A percentile compares a stretch with the other conserved stretches of the same genome.
These are phyloP conservation scores for Leiothrix lutea DNA, from an alignment of 2,113 vertebrate species.

Conservation along the genomic window DNA sequence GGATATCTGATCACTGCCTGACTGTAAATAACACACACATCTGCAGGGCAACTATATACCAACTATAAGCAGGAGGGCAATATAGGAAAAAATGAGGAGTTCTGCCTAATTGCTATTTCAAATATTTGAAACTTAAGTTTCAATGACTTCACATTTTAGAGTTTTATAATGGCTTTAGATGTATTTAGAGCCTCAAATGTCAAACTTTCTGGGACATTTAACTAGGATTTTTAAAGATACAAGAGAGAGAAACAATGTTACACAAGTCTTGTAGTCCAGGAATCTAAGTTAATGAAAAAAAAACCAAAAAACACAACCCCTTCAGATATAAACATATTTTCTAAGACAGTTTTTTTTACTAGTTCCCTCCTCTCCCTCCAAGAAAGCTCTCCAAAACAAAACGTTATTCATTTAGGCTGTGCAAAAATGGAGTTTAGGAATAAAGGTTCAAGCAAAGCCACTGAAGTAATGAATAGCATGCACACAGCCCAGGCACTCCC, in stretches of 20 bases:
- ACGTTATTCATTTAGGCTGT: not conserved
- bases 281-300: not conserved
- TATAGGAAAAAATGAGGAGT: not conserved
- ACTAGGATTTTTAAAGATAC: not conserved
- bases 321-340: not conserved
- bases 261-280: not conserved
- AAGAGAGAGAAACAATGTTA: not conserved
- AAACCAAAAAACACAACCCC: not conserved
- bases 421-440: not conserved
- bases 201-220: not conserved
- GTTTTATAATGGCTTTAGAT: not conserved
- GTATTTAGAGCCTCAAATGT: not conserved
- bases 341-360: not conserved
- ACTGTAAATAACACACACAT: not conserved
- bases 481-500: not conserved
- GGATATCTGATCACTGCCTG: not conserved
- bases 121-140: not conserved
- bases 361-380: not conserved
- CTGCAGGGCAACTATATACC: not conserved
- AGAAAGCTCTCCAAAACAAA: not conserved
- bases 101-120: not conserved
- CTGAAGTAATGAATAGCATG: not conserved
- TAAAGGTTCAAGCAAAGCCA: not conserved
- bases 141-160: not conserved
- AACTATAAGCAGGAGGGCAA: not conserved